phyloP scores from a whole-genome alignment of 1,140 invertebrate genomes.

The Drosophila tropicalis region DNA sequence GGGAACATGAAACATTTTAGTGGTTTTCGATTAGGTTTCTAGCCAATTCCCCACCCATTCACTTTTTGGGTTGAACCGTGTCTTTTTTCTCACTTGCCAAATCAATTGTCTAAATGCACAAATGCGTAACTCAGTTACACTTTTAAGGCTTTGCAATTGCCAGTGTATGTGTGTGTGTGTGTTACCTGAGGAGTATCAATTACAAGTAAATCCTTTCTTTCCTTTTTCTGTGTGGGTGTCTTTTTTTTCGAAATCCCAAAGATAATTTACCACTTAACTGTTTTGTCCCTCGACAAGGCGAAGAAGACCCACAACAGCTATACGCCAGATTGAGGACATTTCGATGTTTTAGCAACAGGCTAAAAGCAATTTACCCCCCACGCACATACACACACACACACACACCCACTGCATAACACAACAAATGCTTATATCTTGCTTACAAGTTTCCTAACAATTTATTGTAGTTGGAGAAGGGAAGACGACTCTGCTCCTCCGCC shows the following conservation, averaged over 20 bases:
- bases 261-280: constrained; percentile 75
- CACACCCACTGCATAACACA: constrained; percentile 25
- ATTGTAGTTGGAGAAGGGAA: constrained; percentile 70
- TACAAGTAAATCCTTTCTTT: constrained; percentile 67
- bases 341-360: constrained; percentile 68
- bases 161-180: constrained; percentile 3
- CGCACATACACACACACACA: background rate
- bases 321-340: constrained; percentile 19
- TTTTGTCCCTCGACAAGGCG: constrained; percentile 50
- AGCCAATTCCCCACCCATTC: background rate
- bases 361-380: constrained; percentile 61
- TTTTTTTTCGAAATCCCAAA: constrained; percentile 26
- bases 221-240: constrained; percentile 16
- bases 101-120: constrained; percentile 59
- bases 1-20: background rate
- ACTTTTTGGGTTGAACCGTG: background rate
- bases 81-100: constrained; percentile 12
- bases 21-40: background rate
- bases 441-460: constrained; percentile 76
- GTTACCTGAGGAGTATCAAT: constrained; percentile 47
- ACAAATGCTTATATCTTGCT: constrained; percentile 58
- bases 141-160: background rate
- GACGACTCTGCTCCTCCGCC: constrained; percentile 21
- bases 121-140: constrained; percentile 34
- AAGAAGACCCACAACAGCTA: constrained; percentile 59